A percentile compares a stretch with the other conserved stretches of the same genome.
Conservation (phyloP, 2,113 vertebrate species). For the Noctilio leporinus region DNA sequence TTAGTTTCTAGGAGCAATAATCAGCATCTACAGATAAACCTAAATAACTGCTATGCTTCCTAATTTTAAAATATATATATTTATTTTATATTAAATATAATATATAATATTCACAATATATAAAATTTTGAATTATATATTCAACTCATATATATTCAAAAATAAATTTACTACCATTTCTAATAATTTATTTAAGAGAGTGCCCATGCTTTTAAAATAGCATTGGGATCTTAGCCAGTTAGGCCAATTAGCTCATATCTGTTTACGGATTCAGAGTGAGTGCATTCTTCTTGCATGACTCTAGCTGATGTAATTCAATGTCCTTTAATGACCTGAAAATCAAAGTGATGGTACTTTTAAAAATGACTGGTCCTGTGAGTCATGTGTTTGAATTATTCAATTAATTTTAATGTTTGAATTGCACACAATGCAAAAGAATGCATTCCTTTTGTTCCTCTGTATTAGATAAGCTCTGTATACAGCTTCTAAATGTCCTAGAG, state of each 20-base stretch:
- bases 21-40: not conserved
- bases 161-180: slow-evolving; percentile 24
- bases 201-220: slow-evolving; percentile 25
- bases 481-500: not conserved
- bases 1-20: not conserved
- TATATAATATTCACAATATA: no score
- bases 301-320: slow-evolving; percentile 63
- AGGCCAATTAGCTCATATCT: not conserved
- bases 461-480: not conserved
- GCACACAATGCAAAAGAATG: not conserved
- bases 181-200: slow-evolving; percentile 66
- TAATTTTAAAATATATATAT: not conserved
- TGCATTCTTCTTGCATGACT: slow-evolving; percentile 24
- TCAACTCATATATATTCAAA: not conserved
- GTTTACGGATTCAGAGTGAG: slow-evolving; percentile 63
- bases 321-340: slow-evolving; percentile 57
- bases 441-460: not conserved
- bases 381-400: not conserved
- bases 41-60: not conserved
- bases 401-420: not conserved
- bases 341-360: not conserved
- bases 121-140: no score
- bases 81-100: no score
- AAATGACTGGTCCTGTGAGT: not conserved
- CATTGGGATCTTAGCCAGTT: not conserved